phyloP scores from a whole-genome alignment of 2,888 invertebrate species.

The Nomada ruficornis region DNA sequence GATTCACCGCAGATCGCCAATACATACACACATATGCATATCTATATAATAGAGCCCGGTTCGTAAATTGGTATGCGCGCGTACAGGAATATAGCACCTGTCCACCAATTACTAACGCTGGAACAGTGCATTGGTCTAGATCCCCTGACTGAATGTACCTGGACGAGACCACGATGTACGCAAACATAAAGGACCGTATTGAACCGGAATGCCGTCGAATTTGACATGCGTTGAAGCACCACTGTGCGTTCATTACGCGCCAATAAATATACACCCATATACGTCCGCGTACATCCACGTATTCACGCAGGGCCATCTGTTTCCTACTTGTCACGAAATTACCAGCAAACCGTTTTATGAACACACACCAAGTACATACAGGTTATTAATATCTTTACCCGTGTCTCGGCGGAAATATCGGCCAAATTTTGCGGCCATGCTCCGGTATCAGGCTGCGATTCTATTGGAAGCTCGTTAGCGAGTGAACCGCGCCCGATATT shows the following conservation, averaged over 20 bases:
- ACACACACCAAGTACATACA: background rate
- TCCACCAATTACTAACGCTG: slow-evolving; percentile 50
- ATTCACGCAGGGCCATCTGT: too few relatives aligned
- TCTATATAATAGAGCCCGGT: slow-evolving; percentile 10
- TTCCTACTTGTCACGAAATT: background rate
- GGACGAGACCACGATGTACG: slow-evolving; percentile 32
- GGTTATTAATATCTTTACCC: background rate
- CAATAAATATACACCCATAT: background rate
- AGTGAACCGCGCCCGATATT: slow-evolving; percentile 1
- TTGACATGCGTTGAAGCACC: slow-evolving; percentile 6
- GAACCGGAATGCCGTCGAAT: slow-evolving; percentile 25
- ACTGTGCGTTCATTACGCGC: background rate
- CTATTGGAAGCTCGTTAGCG: slow-evolving; percentile 35
- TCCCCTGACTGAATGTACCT: slow-evolving; percentile 40
- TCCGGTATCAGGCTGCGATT: background rate
- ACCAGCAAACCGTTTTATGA: background rate
- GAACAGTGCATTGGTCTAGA: slow-evolving; percentile 39
- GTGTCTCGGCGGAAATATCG: background rate
- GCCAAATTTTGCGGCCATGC: too few relatives aligned
- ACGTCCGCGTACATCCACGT: too few relatives aligned
- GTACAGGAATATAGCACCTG: slow-evolving; percentile 30
- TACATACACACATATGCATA: background rate
- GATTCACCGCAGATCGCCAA: slow-evolving; percentile 18
- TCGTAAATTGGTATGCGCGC: slow-evolving; percentile 19
- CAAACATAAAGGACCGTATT: slow-evolving; percentile 48